These are phyloP conservation scores for Leptinotarsa juncta DNA, from an alignment of 2,888 invertebrate genomes.

Conservation along the genomic window DNA sequence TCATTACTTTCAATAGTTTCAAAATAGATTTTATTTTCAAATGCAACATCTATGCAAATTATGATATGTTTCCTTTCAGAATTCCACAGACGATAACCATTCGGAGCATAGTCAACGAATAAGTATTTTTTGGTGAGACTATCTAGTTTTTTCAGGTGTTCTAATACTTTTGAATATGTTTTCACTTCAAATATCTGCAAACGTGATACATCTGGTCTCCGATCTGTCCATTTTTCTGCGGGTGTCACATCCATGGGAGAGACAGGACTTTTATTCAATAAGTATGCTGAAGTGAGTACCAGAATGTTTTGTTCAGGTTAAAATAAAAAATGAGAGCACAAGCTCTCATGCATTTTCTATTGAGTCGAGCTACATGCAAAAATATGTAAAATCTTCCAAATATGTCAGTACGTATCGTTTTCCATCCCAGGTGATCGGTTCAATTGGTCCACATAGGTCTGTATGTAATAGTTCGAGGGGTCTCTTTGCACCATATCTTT, in stretches of 20 bases:
- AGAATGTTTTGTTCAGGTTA: conserved; percentile 24
- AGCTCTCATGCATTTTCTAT: conserved; percentile 43
- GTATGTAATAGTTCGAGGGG: too few species aligned
- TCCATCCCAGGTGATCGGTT: too few species aligned
- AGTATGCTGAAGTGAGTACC: conserved; percentile 32
- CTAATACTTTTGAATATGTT: too few species aligned
- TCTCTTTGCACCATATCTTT: too few species aligned
- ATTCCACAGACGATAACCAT: conserved; percentile 40
- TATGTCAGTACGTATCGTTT: too few species aligned
- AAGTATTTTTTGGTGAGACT: conserved; percentile 45
- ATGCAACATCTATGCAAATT: conserved; percentile 28
- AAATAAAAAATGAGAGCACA: conserved; percentile 40
- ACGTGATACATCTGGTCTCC: too few species aligned
- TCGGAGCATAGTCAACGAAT: conserved; percentile 42
- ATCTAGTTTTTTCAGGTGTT: too few species aligned
- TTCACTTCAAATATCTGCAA: too few species aligned
- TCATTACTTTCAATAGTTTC: conserved; percentile 9
- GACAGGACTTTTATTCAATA: conserved; percentile 17
- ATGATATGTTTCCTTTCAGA: conserved; percentile 16
- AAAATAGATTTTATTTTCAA: conserved; percentile 1
- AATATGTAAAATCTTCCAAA: too few species aligned
- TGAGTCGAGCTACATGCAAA: conserved; percentile 43
- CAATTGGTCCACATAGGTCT: too few species aligned
- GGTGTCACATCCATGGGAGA: too few species aligned
- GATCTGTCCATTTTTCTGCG: too few species aligned